Conservation (phyloP, 1,140 invertebrate species). For the Manduca sexta region DNA sequence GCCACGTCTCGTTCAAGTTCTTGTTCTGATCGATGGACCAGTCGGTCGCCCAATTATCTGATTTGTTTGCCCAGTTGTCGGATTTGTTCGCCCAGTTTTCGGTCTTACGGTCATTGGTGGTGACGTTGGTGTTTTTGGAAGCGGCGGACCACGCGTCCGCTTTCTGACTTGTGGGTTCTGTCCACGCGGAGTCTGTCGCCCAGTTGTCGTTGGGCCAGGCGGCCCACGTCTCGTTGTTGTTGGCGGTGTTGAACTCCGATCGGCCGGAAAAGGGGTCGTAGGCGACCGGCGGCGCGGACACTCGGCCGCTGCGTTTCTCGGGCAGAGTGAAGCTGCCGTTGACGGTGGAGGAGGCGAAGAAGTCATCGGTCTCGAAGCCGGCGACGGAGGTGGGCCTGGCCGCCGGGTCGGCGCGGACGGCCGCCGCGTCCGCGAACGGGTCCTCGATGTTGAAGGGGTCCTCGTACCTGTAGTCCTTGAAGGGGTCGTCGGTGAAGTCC, state of each 20-base stretch:
- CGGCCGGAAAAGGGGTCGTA: slow-evolving; percentile 46
- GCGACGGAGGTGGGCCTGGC: slow-evolving; percentile 45
- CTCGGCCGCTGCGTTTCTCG: slow-evolving; percentile 43
- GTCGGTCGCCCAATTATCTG: slow-evolving; percentile 47
- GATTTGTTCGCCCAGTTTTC: slow-evolving; percentile 51
- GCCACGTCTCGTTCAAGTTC: slow-evolving; percentile 61
- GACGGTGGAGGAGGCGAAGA: slow-evolving; percentile 34
- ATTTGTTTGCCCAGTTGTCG: no score
- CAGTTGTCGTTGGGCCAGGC: slow-evolving; percentile 60
- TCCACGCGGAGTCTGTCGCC: slow-evolving; percentile 53
- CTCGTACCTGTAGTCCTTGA: slow-evolving; percentile 87
- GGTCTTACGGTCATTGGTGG: slow-evolving; percentile 34
- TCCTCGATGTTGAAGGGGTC: slow-evolving; percentile 84
- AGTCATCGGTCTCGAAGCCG: slow-evolving; percentile 60
- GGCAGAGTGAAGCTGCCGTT: slow-evolving; percentile 36
- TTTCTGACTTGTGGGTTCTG: slow-evolving; percentile 30
- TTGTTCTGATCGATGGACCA: slow-evolving; percentile 42
- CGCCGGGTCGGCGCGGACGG: slow-evolving; percentile 27
- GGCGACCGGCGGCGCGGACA: slow-evolving; percentile 52
- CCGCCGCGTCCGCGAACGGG: slow-evolving; percentile 76
- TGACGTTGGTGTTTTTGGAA: slow-evolving; percentile 17
- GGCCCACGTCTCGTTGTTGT: slow-evolving; percentile 44
- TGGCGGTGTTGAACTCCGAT: slow-evolving; percentile 28
- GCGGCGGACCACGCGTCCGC: slow-evolving; percentile 33
- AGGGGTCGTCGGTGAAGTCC: slow-evolving; percentile 89